A percentile compares a stretch with the other conserved stretches of the same genome.
Conservation (phyloP, 2,113 vertebrate species). For the Pandion haliaetus region DNA sequence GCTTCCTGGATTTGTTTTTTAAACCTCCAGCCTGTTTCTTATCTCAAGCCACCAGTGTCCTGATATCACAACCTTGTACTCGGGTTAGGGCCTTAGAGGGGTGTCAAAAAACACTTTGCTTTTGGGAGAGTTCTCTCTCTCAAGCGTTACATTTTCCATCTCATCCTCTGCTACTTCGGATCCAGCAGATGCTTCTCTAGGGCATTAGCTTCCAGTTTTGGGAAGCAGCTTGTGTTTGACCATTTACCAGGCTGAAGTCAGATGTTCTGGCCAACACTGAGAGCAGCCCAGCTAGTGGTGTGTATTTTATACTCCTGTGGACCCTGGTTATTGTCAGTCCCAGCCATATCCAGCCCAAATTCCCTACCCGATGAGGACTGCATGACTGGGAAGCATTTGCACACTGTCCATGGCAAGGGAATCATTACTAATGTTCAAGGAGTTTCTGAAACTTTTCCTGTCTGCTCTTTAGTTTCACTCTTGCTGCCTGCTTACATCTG, state of each 20-base stretch:
- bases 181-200: not conserved
- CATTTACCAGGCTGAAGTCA: not conserved
- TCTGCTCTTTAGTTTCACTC: not conserved
- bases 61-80: not conserved
- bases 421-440: not conserved
- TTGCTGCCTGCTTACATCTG: not conserved
- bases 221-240: not conserved
- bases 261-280: not conserved
- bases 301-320: accelerated
- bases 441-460: not conserved
- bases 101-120: not conserved
- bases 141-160: not conserved
- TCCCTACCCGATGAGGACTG: not conserved
- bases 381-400: not conserved
- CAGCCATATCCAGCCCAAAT: not conserved
- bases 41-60: not conserved
- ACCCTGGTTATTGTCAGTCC: not conserved
- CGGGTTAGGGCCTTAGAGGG: not conserved
- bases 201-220: not conserved
- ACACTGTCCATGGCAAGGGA: not conserved
- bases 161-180: not conserved
- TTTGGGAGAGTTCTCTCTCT: not conserved
- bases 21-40: not conserved
- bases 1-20: not conserved
- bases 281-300: not conserved